phyloP scores from a whole-genome alignment of 2,113 vertebrate species.

The Kryptolebias marmoratus region DNA sequence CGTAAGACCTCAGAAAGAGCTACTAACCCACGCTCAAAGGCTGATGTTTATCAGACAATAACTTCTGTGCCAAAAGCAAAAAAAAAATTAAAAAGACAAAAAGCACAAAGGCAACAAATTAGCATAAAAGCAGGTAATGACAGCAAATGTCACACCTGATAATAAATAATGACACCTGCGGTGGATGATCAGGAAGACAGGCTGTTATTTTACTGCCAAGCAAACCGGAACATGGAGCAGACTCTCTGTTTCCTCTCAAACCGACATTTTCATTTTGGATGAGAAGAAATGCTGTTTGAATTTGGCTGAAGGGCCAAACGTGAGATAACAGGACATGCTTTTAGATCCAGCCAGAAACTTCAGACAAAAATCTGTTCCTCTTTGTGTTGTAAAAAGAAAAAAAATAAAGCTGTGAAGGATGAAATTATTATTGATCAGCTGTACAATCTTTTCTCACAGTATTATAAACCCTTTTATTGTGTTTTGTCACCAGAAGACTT shows the following conservation, averaged over 20 bases:
- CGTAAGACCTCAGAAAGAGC: no score
- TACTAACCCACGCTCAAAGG: no score
- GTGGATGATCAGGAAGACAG: not conserved
- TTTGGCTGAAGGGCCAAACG: not conserved
- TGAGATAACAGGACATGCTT: not conserved
- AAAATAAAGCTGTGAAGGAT: no score
- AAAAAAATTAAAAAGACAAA: not conserved
- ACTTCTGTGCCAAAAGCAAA: not conserved
- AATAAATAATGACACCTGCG: not conserved
- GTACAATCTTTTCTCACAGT: not conserved
- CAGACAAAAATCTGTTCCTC: no score
- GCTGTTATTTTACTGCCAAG: not conserved
- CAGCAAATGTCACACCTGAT: not conserved
- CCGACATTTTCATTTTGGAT: not conserved
- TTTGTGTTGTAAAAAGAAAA: not conserved
- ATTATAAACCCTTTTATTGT: not conserved
- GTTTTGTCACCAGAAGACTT: not conserved
- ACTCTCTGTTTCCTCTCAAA: not conserved
- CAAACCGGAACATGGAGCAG: not conserved
- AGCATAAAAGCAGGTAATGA: not conserved
- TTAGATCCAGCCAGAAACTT: not conserved
- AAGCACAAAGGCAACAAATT: not conserved
- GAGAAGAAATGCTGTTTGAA: not conserved
- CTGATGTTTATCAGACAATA: no score
- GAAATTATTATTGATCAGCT: not conserved